Conservation (phyloP, 92 coral and sea anemone species). For the Hydrozoanthus gracilis region DNA sequence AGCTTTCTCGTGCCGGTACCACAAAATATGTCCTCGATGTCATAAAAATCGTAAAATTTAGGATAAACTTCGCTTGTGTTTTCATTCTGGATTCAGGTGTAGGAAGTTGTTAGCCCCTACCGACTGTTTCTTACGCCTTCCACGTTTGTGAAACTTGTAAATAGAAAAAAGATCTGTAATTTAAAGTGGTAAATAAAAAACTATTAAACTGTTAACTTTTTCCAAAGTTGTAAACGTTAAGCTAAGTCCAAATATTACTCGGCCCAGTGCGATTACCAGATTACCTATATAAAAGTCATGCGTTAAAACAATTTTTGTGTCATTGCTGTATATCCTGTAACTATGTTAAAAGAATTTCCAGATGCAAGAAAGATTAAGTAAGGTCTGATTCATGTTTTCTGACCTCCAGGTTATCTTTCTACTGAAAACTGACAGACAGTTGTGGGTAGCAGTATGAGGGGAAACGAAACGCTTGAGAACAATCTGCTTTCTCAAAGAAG, state of each 20-base stretch:
- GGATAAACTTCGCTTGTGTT: no score
- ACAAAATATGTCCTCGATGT: no score
- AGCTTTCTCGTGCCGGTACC: no score
- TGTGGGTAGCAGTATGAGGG: not conserved
- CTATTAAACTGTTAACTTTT: not conserved
- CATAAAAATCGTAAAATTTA: no score
- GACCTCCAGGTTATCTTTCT: not conserved
- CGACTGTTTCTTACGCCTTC: no score
- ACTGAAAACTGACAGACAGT: not conserved
- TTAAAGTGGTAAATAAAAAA: no score
- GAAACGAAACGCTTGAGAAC: not conserved
- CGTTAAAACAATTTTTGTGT: not conserved
- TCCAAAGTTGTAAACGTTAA: not conserved
- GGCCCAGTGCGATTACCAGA: not conserved
- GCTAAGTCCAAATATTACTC: not conserved
- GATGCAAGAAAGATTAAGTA: not conserved
- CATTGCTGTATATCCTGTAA: not conserved
- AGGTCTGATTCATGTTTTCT: not conserved
- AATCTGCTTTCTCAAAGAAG: conserved; percentile 53
- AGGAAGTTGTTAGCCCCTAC: not conserved
- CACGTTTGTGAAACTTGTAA: not conserved
- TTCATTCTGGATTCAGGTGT: no score
- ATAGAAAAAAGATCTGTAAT: not conserved
- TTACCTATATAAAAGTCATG: not conserved
- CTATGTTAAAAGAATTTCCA: not conserved